These are phyloP conservation scores for Mormyrus lacerda DNA, from an alignment of 2,113 vertebrate species.

Conservation along the genomic window DNA sequence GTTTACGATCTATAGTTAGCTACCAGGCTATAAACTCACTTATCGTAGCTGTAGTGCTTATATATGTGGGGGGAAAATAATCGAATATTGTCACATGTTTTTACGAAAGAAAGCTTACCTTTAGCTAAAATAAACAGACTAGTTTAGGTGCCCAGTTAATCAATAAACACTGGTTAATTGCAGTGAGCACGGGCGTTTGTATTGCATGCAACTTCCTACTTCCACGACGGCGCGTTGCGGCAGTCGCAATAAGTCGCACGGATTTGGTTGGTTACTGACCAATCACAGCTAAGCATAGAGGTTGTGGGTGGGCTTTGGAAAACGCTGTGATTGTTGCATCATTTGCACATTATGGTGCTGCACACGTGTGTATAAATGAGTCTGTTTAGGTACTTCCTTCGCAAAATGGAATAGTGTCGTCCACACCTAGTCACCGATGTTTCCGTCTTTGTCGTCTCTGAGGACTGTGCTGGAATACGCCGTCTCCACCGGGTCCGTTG, in stretches of 20 bases:
- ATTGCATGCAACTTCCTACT: slow-evolving; percentile 22
- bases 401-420: background rate
- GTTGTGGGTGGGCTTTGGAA: background rate
- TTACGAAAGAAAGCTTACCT: background rate
- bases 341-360: background rate
- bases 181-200: background rate
- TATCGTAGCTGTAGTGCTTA: background rate
- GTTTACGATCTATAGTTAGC: background rate
- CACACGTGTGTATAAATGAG: background rate
- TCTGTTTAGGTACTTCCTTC: background rate
- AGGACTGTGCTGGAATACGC: too few relatives aligned
- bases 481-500: too few relatives aligned
- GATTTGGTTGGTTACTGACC: background rate
- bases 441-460: background rate
- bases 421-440: background rate
- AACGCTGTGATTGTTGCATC: background rate
- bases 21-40: background rate
- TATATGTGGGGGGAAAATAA: background rate
- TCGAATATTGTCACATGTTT: background rate
- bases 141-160: background rate
- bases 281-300: background rate
- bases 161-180: background rate
- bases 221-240: background rate
- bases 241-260: background rate
- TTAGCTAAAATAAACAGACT: background rate